Percentiles rank a stretch among this genome's conserved stretches.
Conservation (phyloP, 2,888 invertebrate species). For the Caenorhabditis macrosperma region DNA sequence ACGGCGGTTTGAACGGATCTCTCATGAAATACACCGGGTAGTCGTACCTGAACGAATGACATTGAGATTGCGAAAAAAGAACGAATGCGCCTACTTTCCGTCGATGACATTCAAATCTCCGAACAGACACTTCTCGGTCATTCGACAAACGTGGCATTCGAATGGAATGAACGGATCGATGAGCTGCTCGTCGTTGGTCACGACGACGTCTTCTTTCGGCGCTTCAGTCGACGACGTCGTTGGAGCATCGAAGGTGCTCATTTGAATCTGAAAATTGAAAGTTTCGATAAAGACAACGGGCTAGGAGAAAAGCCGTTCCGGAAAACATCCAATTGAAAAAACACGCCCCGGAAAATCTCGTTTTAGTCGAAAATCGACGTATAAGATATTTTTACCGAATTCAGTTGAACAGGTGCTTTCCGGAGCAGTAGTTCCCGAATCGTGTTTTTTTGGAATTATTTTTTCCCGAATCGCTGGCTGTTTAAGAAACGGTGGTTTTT, state of each 20-base stretch:
- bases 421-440: too few relatives aligned
- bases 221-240: not conserved
- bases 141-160: constrained; percentile 64
- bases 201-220: constrained; percentile 8
- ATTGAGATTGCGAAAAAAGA: not conserved
- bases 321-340: too few relatives aligned
- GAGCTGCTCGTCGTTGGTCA: constrained; percentile 29
- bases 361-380: too few relatives aligned
- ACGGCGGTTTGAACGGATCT: constrained; percentile 70
- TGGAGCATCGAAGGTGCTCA: constrained; percentile 3
- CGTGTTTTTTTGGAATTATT: too few relatives aligned
- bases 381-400: too few relatives aligned
- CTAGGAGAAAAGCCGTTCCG: too few relatives aligned
- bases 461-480: too few relatives aligned
- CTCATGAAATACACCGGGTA: constrained; percentile 68
- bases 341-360: too few relatives aligned
- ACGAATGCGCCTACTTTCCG: constrained; percentile 61
- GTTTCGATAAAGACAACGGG: not conserved
- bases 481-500: too few relatives aligned
- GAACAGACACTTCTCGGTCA: constrained; percentile 63
- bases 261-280: not conserved
- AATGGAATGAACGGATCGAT: constrained; percentile 66
- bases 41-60: constrained; percentile 60
- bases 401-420: too few relatives aligned
- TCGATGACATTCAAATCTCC: constrained; percentile 63